phyloP scores from a whole-genome alignment of 2,113 vertebrate genomes.

The Chloropsis hardwickii region DNA sequence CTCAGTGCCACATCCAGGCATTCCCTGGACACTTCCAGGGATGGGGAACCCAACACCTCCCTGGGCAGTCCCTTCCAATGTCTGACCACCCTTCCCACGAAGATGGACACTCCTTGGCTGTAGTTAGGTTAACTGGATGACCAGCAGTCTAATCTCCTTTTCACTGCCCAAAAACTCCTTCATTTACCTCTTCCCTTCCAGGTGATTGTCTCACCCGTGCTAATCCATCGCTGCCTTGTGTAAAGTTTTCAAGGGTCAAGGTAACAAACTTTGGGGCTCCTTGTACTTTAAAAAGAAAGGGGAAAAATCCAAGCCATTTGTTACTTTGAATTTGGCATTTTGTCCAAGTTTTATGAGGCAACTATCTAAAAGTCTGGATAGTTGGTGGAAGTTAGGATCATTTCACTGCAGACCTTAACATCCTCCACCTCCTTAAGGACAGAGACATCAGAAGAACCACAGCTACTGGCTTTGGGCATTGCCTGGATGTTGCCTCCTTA shows the following conservation, averaged over 20 bases:
- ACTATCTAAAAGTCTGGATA: background rate
- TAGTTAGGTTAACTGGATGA: background rate
- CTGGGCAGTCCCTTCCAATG: background rate
- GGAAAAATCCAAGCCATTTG: background rate
- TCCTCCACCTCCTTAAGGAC: background rate
- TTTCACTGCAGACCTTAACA: background rate
- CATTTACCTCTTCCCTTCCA: background rate
- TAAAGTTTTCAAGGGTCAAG: background rate
- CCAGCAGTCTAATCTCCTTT: background rate
- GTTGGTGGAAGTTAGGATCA: background rate
- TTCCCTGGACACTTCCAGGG: background rate
- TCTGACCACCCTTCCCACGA: background rate
- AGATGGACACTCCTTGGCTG: too few species aligned
- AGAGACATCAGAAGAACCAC: background rate
- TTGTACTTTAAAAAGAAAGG: background rate
- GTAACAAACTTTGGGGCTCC: background rate
- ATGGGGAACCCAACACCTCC: background rate
- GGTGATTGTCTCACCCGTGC: background rate
- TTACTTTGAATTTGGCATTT: background rate
- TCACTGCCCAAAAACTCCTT: background rate
- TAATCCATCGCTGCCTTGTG: background rate
- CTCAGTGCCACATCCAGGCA: fast-evolving
- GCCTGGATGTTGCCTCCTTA: background rate
- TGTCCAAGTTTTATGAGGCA: background rate
- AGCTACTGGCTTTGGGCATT: background rate